These are phyloP conservation scores for Netelia inedita DNA, from an alignment of 2,888 invertebrate species.

Conservation along the genomic window DNA sequence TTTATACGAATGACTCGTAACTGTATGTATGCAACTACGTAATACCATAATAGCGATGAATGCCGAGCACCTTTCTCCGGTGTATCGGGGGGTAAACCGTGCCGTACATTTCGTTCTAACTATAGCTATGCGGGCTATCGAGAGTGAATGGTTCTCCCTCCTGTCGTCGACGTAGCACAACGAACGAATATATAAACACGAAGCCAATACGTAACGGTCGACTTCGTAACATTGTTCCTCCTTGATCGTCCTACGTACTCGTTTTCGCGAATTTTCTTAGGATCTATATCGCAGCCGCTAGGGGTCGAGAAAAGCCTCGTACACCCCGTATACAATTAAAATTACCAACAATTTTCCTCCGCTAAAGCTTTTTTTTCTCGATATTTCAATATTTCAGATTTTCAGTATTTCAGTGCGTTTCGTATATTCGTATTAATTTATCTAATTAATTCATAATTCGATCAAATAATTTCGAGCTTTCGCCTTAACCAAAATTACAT, in stretches of 20 bases:
- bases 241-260: neutral
- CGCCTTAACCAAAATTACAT: too few species aligned
- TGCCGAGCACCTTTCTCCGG: conserved; percentile 66
- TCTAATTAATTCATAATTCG: too few species aligned
- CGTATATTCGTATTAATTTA: too few species aligned
- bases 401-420: too few species aligned
- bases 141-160: conserved; percentile 34
- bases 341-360: too few species aligned
- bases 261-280: conserved; percentile 29
- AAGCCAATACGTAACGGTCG: conserved; percentile 43
- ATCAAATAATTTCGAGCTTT: neutral
- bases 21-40: conserved; percentile 31
- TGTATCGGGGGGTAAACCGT: conserved; percentile 34
- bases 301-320: neutral
- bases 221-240: conserved; percentile 22
- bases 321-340: neutral
- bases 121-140: neutral
- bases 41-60: conserved; percentile 61
- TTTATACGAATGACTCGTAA: conserved; percentile 12
- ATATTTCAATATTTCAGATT: too few species aligned
- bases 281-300: conserved; percentile 4
- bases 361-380: too few species aligned
- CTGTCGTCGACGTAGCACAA: conserved; percentile 23
- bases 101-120: conserved; percentile 51
- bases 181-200: conserved; percentile 14